Evolutionary conservation across 2,797 vertebrate genomes (phyloP).

Genomic region (Cossypha caffra): DNA sequence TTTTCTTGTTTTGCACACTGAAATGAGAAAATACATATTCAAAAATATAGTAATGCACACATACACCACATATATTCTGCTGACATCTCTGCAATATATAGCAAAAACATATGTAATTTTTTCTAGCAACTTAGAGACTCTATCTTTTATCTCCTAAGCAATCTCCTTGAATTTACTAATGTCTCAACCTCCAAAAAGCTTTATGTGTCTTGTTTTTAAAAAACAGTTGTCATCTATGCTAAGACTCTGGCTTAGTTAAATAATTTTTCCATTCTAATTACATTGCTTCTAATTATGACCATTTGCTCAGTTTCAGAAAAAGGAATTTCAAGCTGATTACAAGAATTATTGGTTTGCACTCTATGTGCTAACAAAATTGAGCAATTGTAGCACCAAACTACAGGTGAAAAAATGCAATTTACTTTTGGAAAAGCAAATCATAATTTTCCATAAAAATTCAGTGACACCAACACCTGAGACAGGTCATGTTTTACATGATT

Average conservation of each 20-base stretch:
- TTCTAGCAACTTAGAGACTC: not conserved
- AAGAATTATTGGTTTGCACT: not conserved
- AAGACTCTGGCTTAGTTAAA: not conserved
- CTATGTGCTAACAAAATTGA: not conserved
- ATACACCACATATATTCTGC: not conserved
- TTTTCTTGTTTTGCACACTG: not conserved
- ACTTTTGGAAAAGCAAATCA: not conserved
- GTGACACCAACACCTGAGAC: not conserved
- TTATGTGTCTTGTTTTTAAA: not conserved
- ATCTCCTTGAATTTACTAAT: not conserved
- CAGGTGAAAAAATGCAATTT: not conserved
- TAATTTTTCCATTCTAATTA: not conserved
- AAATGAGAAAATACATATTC: not conserved
- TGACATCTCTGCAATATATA: not conserved
- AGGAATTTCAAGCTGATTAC: not conserved
- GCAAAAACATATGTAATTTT: not conserved
- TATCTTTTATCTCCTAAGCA: not conserved
- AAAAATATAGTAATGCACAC: not conserved
- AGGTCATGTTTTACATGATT: not conserved
- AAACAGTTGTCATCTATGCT: not conserved
- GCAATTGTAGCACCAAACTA: not conserved
- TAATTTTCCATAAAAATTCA: not conserved
- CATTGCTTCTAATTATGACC: not conserved
- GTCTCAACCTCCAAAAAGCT: not conserved
- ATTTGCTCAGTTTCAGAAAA: not conserved